Conservation (phyloP, 2,113 vertebrate species). For the Pycnonotus jocosus region DNA sequence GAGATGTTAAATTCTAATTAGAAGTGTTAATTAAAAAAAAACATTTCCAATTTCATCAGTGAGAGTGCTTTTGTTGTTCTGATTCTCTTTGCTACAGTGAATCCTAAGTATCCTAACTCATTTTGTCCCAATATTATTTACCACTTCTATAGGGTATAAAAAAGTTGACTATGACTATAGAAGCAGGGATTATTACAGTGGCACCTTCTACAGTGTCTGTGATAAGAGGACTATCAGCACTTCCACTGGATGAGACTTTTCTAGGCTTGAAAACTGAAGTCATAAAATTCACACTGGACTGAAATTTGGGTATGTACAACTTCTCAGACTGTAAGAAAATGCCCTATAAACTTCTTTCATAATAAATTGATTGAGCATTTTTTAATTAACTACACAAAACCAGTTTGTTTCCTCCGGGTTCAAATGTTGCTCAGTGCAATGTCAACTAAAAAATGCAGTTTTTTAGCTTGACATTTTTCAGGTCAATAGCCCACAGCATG, state of each 20-base stretch:
- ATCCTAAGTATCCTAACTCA: conserved; percentile 75
- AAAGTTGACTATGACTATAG: conserved; percentile 39
- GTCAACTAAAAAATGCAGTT: neutral
- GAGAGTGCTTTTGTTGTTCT: conserved; percentile 78
- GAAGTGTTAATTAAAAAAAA: conserved; percentile 86
- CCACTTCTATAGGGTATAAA: conserved; percentile 58
- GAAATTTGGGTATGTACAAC: neutral
- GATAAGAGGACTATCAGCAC: neutral
- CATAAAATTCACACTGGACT: neutral
- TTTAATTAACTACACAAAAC: neutral
- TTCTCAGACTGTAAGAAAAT: neutral
- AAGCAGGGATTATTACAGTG: conserved; percentile 16
- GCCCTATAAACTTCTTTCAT: neutral
- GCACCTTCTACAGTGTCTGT: neutral
- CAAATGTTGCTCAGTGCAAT: neutral
- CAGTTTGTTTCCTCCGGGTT: neutral
- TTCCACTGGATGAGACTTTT: neutral
- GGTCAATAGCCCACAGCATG: neutral
- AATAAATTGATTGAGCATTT: neutral
- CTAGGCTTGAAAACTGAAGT: neutral
- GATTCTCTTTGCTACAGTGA: conserved; percentile 79
- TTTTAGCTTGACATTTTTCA: neutral
- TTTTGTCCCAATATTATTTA: conserved; percentile 73
- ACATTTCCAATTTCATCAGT: conserved; percentile 81
- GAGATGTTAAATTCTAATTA: conserved; percentile 86